phyloP scores from a whole-genome alignment of 2,888 invertebrate species.

The Tenthredo distinguenda region DNA sequence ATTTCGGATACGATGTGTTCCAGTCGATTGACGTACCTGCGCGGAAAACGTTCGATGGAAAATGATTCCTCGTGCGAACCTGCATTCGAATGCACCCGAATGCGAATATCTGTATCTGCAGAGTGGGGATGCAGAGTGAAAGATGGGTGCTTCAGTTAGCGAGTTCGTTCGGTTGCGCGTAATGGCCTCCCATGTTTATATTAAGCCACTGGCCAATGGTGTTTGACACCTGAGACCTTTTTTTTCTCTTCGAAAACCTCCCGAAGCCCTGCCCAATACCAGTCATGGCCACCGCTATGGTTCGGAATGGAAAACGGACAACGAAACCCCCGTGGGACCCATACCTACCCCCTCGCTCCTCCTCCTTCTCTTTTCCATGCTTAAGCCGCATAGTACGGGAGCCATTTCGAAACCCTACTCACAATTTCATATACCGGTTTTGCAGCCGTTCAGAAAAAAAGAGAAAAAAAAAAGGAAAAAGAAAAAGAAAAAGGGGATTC shows the following conservation, averaged over 20 bases:
- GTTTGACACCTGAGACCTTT: constrained; percentile 49
- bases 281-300: constrained; percentile 49
- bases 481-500: no score
- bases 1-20: no score
- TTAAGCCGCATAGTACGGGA: constrained; percentile 21
- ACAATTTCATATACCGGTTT: constrained; percentile 35
- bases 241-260: constrained; percentile 12
- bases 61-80: not conserved
- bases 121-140: not conserved
- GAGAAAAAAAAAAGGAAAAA: not conserved
- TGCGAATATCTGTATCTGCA: not conserved
- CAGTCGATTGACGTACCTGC: not conserved
- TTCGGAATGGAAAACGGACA: constrained; percentile 43
- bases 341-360: constrained; percentile 35
- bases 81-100: not conserved
- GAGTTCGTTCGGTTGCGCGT: not conserved
- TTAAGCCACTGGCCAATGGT: constrained; percentile 44
- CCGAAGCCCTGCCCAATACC: constrained; percentile 51
- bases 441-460: not conserved
- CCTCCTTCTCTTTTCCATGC: not conserved
- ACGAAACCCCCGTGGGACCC: constrained; percentile 49
- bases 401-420: constrained; percentile 41
- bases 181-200: constrained; percentile 34
- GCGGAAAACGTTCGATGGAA: not conserved
- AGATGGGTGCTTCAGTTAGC: constrained; percentile 10